phyloP scores from a whole-genome alignment of 2,113 vertebrate genomes.

The Malurus cyaneus region DNA sequence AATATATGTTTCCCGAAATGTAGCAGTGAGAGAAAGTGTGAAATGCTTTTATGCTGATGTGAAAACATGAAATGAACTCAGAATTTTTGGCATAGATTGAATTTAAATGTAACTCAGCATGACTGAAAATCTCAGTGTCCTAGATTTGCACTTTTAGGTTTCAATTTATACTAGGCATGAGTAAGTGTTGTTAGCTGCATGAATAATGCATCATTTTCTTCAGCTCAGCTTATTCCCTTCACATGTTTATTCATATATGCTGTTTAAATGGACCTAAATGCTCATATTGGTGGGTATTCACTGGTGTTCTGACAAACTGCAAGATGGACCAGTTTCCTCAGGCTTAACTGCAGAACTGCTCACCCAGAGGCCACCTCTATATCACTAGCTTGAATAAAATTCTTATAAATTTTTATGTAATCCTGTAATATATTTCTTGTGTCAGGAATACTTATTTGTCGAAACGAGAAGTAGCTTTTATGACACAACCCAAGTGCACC shows the following conservation, averaged over 20 bases:
- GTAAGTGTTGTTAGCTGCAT: slow-evolving; percentile 25
- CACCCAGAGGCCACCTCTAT: background rate
- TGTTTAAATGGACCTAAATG: slow-evolving; percentile 21
- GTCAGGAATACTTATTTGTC: background rate
- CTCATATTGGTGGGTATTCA: background rate
- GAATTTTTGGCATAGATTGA: background rate
- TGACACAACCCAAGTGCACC: background rate
- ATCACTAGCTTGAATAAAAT: background rate
- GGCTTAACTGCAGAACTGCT: background rate
- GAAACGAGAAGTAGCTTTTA: background rate
- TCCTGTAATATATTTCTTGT: background rate
- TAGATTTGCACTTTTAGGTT: slow-evolving; percentile 43
- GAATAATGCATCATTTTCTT: slow-evolving; percentile 50
- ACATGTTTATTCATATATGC: slow-evolving; percentile 36
- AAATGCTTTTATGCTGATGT: background rate
- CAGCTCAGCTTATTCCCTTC: background rate
- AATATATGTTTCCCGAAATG: background rate
- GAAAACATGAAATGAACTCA: slow-evolving; percentile 27
- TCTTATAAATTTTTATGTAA: background rate
- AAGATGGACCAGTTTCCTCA: background rate
- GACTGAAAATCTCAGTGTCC: slow-evolving; percentile 22
- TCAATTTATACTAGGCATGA: slow-evolving; percentile 21
- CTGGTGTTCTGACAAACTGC: background rate
- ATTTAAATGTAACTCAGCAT: slow-evolving; percentile 51
- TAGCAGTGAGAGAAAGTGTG: background rate